Base-by-base conservation (phyloP, 2,797 vertebrate genomes). In the Leptoclinus maculatus region DNA sequence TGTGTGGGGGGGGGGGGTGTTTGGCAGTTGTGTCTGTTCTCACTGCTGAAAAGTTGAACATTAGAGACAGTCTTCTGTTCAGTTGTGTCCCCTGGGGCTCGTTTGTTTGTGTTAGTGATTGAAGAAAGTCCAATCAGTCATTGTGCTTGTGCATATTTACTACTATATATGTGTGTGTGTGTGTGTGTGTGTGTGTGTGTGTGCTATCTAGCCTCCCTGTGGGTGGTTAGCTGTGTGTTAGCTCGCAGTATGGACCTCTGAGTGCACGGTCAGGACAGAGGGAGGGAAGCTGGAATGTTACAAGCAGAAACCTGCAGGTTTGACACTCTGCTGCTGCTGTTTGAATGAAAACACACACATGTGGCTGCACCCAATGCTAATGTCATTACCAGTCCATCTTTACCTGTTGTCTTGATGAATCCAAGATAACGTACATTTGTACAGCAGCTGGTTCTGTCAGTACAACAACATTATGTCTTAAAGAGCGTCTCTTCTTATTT, bases 241-340 rank as follows among this genome's bases (percentile, higher is more conserved):
- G 32, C 71, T 71, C 16, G 13, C 10, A 9, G 5, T 23, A 39
- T n/a, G 36, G 34, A 56, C 32, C 36, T 27, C 16, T 9, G 58
- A 36, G 7, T 57, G 36, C 32, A 12, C 45, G 27, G 39, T 54
- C 36, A 29, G 39, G 54, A 36, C 45, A 51, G 53, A 63, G 1
- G 23, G 14, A 36, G 66, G 34, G 66, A 56, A 67, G 60, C 54
- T 29, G 70, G 78, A 71, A 83, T 83, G 81, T 38, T 51, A 53
- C 81, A 58, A 51, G 77, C 69, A 76, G 58, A 76, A 69, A 84
- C 82, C 70, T 80, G 77, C 77, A 62, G 56, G 14, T 0, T 74
- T 0, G 1, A 54, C 25, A 29, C 49, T 38, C 66, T 5, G 49
- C 41, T n/a, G 56, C 68, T 63, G 63, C 41, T 43, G 19, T 49